Base-by-base conservation (phyloP, 2,888 invertebrate genomes). In the Drosophila buzzatii region DNA sequence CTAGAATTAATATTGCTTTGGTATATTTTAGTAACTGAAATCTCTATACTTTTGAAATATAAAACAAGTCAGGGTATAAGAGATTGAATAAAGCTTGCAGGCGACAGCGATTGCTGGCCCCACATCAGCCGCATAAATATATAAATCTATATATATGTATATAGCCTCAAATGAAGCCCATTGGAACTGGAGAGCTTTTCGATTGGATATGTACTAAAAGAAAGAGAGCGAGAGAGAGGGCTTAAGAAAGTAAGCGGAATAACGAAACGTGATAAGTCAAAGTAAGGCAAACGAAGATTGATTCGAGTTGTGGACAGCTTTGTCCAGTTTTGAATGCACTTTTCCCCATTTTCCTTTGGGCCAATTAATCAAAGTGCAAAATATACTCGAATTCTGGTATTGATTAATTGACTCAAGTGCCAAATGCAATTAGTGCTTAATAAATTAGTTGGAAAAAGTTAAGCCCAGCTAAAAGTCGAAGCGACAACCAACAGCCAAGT, bases 351-450 rank as follows among this genome's bases (percentile, higher is more conserved):
- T 63, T 16, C 31, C 49, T 51, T 63, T 61, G 51, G 23, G 59
- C 82, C 81, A 76, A 84, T 84, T 84, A 84, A 84, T 84, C 84
- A 84, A 89, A 71, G 71, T 68, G 71, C 84, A 61, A 67, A 88
- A 73, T 79, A 71, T 59, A 61, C 64, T 69, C 60, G 61, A 64
- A 59, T 66, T 70, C 57, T 66, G 68, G 49, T 59, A 77, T 81
- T 89, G 89, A 84, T 89, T 84, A 84, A 84, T 89, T 73, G 78
- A 65, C 65, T 73, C 63, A 53, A 72, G 58, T 78, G 89, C 69
- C 81, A 84, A 76, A 69, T 74, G 87, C 89, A 89, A 89, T 86
- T 89, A 84, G 73, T 64, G 80, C 70, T 77, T 81, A 74, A 89
- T 86, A 72, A 84, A 89, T 84, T 78, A 68, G 71, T 68, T 68